Percentiles rank a stretch among this genome's conserved stretches.
These are phyloP conservation scores for Psittacula derbiana DNA, from an alignment of 2,797 vertebrate genomes.

Conservation along the genomic window DNA sequence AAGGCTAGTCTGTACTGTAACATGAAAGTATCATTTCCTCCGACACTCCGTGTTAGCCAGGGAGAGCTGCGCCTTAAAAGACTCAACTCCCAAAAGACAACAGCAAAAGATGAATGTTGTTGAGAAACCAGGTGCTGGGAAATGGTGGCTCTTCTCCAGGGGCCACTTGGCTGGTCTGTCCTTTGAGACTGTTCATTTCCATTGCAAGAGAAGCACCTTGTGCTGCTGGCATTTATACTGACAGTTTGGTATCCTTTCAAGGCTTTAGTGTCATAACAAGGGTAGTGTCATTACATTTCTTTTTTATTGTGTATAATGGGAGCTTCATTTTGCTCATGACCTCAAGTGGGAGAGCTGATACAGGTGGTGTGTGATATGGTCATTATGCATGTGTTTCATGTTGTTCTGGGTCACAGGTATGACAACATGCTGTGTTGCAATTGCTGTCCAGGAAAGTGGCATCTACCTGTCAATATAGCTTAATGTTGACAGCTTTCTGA, in stretches of 20 bases:
- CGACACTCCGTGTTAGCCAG: neutral
- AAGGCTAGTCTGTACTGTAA: neutral
- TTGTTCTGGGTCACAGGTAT: neutral
- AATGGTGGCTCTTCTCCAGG: accelerated
- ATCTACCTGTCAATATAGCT: neutral
- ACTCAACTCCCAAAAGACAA: neutral
- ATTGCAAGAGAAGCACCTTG: neutral
- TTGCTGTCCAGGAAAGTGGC: neutral
- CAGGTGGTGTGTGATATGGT: neutral
- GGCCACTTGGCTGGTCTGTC: neutral
- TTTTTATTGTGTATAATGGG: neutral
- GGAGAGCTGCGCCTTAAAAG: neutral
- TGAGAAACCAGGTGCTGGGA: neutral
- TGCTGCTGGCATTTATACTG: neutral
- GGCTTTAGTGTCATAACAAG: neutral
- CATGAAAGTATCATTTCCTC: neutral
- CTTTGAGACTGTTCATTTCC: neutral
- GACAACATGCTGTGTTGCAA: neutral
- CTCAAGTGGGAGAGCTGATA: accelerated
- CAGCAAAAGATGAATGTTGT: neutral
- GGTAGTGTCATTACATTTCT: neutral
- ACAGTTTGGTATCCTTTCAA: neutral
- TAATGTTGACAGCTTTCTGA: neutral
- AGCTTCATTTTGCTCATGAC: neutral
- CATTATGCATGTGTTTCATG: accelerated